Base-by-base conservation (phyloP, 1,140 invertebrate genomes). In the Drosophila repleta region DNA sequence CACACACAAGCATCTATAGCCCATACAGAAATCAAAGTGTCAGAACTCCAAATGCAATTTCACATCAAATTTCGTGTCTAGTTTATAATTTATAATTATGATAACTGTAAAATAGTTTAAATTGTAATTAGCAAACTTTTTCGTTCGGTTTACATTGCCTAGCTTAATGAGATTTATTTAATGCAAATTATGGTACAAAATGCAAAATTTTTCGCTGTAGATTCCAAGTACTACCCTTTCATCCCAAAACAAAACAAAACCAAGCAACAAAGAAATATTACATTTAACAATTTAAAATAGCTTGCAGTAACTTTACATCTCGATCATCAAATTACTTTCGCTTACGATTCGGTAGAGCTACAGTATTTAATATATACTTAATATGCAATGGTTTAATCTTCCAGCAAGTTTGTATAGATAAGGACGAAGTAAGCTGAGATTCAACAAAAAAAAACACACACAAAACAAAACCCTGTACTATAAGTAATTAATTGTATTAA, bases 161-260 rank as follows among this genome's bases (percentile, higher is more conserved):
- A 82, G 83, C 53, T 73, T 82, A 82, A 82, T 76, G 83, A 87
- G 82, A 88, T 88, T 87, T 87, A 73, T 82, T 82, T 69, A 76
- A 83, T 66, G 74, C 64, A 79, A 81, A 62, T 55, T 76, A 87
- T 82, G 82, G 83, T 84, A 87, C 82, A 82, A 85, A 85, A 66
- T 45, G 64, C 64, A 65, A 84, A 48, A 64, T 80, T 76, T 15
- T 80, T 69, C 73, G 61, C 51, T 66, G 35, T 76, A 67, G 61
- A 76, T 80, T 84, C 80, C 80, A 76, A 76, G 18, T 45, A 70
- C 21, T 37, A 24, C 26, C 60, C 29, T 17, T 45, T 51, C 37
- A 46, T 57, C 24, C 55, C 66, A 68, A 64, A n/a, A 48, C 21
- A 32, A 18, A 53, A 37, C 35, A 18, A 17, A 24, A 13, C 43